Evolutionary conservation across 2,888 invertebrate genomes (phyloP).

Genomic region (Plemyria rubiginata): DNA sequence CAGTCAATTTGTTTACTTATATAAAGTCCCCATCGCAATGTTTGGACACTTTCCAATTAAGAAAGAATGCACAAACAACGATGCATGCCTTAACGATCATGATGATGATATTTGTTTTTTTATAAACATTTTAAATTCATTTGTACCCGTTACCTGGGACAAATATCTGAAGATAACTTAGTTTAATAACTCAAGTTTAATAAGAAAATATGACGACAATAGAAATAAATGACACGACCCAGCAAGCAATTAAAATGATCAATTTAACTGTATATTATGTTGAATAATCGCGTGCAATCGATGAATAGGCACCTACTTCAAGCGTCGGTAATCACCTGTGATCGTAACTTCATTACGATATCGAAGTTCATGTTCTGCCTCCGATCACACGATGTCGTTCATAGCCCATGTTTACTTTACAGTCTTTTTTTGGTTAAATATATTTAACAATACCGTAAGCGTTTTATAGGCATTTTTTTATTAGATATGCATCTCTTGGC

Average conservation of each 20-base stretch:
- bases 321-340: constrained; percentile 46
- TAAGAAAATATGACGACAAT: background rate
- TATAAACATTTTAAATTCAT: too few species aligned
- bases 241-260: constrained; percentile 18
- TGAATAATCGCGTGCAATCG: constrained; percentile 26
- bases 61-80: background rate
- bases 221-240: constrained; percentile 13
- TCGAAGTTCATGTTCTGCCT: constrained; percentile 46
- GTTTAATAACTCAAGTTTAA: constrained; percentile 1
- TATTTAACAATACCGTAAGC: too few species aligned
- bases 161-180: too few species aligned
- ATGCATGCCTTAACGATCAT: background rate
- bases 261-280: constrained; percentile 24
- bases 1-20: constrained; percentile 7
- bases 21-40: constrained; percentile 7
- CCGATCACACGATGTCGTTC: constrained; percentile 68
- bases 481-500: too few species aligned
- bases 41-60: constrained; percentile 9
- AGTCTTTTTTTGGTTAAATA: constrained; percentile 45
- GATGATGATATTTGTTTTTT: background rate
- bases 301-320: constrained; percentile 39
- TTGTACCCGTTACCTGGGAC: too few species aligned
- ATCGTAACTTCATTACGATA: constrained; percentile 47
- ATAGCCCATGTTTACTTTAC: constrained; percentile 57
- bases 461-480: too few species aligned